These are phyloP conservation scores for Drosophila demipolita DNA, from an alignment of 2,888 invertebrate species.

Conservation along the genomic window DNA sequence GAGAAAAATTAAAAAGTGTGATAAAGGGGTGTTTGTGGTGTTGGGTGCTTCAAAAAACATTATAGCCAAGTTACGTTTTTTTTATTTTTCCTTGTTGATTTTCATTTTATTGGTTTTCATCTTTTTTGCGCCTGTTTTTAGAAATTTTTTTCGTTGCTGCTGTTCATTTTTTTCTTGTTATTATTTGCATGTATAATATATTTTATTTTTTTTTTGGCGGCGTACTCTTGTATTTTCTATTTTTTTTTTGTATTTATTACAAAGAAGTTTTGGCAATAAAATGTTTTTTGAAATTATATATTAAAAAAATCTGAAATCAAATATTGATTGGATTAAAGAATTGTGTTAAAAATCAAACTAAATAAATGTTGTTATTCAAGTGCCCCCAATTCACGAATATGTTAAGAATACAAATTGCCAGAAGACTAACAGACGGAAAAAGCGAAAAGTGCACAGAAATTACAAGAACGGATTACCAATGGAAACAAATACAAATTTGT, in stretches of 20 bases:
- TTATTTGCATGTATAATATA: constrained; percentile 56
- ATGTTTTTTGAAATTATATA: constrained; percentile 85
- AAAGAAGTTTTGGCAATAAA: constrained; percentile 84
- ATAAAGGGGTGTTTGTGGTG: constrained; percentile 81
- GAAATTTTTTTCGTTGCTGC: constrained; percentile 64
- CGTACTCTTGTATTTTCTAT: constrained; percentile 63
- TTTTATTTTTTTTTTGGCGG: constrained; percentile 59
- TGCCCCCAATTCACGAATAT: constrained; percentile 20
- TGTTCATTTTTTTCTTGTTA: constrained; percentile 62
- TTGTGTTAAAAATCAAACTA: constrained; percentile 67
- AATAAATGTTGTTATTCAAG: constrained; percentile 27
- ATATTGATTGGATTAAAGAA: constrained; percentile 83
- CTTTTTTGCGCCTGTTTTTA: constrained; percentile 73
- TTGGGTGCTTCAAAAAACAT: constrained; percentile 85
- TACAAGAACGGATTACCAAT: constrained; percentile 12
- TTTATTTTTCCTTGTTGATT: constrained; percentile 61
- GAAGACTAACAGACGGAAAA: constrained; percentile 6
- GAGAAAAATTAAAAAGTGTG: constrained; percentile 82
- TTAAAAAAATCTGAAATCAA: constrained; percentile 86
- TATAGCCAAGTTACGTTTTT: constrained; percentile 81
- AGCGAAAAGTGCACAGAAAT: background rate
- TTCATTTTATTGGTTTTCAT: constrained; percentile 63
- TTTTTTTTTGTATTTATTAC: constrained; percentile 69
- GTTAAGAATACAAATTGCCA: background rate
- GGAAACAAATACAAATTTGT: constrained; percentile 3